Conservation (phyloP, 1,140 invertebrate genomes). For the Saccostrea glomerata region DNA sequence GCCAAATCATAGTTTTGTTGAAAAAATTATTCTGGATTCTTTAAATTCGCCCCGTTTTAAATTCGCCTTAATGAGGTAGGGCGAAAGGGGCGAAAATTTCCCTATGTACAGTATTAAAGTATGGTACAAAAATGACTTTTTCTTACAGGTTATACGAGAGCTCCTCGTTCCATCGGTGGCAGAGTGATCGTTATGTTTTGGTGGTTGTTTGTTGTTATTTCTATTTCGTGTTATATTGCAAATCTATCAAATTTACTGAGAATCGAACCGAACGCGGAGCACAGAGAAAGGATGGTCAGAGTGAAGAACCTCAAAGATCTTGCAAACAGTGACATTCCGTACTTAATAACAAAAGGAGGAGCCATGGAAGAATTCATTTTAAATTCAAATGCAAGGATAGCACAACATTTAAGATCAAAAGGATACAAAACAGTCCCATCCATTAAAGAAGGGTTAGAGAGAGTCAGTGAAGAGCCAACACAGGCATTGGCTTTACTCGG, state of each 20-base stretch:
- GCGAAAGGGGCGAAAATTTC: too few relatives aligned
- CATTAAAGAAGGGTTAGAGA: constrained; percentile 63
- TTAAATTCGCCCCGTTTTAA: too few relatives aligned
- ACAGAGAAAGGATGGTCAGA: constrained; percentile 94
- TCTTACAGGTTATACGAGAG: constrained; percentile 59
- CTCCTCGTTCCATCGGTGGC: constrained; percentile 66
- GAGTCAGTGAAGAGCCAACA: constrained; percentile 69
- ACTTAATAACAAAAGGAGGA: constrained; percentile 40
- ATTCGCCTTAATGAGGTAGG: too few relatives aligned
- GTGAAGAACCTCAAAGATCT: constrained; percentile 90
- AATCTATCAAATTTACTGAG: constrained; percentile 67
- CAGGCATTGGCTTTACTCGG: constrained; percentile 97
- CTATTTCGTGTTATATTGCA: constrained; percentile 70
- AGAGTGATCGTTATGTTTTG: constrained; percentile 68
- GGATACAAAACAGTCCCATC: constrained; percentile 47
- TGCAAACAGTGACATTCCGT: constrained; percentile 81
- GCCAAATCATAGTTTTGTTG: too few relatives aligned
- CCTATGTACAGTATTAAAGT: too few relatives aligned
- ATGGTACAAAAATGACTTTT: not conserved
- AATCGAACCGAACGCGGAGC: constrained; percentile 73
- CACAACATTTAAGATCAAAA: constrained; percentile 49
- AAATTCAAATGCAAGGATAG: constrained; percentile 42
- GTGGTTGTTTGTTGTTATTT: constrained; percentile 73
- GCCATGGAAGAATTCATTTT: constrained; percentile 92
- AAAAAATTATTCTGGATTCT: too few relatives aligned